Evolutionary conservation across 1,140 invertebrate genomes (phyloP), one percentile per base, ranked within the genome.

Genomic region (Caenorhabditis tropicalis): DNA sequence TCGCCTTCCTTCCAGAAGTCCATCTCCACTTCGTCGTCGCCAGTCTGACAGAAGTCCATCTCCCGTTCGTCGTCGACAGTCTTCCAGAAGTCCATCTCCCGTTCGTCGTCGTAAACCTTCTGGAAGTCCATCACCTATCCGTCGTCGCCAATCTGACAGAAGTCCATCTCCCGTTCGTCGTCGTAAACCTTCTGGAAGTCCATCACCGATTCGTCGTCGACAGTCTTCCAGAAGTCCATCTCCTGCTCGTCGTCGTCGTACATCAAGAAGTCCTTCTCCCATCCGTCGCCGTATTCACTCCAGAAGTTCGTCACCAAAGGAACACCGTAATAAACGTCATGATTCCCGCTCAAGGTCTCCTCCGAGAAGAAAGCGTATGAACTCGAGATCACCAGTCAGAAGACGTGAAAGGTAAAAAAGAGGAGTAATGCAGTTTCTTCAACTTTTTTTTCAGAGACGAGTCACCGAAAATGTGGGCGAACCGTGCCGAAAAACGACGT

Each of bases 391-490:
- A n/a, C 56, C 56, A 10, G 56, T 46, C 9, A 46, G 16, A 46
- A 46, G 27, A 12, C 21, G 56, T 1, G 27, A 58, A 5, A 16
- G 43, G 43, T 46, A 46, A 12, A 16, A 12, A 12, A 0, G 16
- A 46, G 10, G 10, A 16, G n/a, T 24, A 58, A n/a, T 0, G 3
- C 56, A 58, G 21, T 58, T 9, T 0, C 56, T 16, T 31, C n/a
- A 43, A 31, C 79, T 3, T 27, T 74, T 80, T 58, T 82, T 82
- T 39, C 51, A 82, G 70, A 33, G 79, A 21, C 24, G 82, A 46
- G 33, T 70, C 70, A 16, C 65, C 65, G 15, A 79, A 33, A 51
- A 36, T 56, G 60, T 70, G 60, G 60, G 9, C 21, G n/a, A 70
- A 70, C 43, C 0, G 43, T 12, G 43, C 43, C 43, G n/a, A n/a